Conservation (phyloP, 2,888 invertebrate species). For the Leptarthrus brevirostris region DNA sequence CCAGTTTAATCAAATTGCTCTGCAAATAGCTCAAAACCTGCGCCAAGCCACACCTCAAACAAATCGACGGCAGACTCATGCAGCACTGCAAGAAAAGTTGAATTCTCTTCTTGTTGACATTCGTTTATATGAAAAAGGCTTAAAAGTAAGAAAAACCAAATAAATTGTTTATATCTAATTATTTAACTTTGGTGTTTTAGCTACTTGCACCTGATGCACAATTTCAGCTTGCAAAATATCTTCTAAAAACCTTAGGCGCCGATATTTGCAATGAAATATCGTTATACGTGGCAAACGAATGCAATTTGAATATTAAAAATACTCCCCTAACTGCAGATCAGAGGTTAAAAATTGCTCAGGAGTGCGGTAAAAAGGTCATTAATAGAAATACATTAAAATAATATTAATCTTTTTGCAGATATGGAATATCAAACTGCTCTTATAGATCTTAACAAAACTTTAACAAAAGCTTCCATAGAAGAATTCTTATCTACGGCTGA, state of each 20-base stretch:
- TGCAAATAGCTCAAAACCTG: constrained; percentile 77
- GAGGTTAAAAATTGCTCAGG: constrained; percentile 77
- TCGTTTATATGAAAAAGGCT: constrained; percentile 83
- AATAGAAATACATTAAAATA: background rate
- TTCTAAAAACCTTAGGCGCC: constrained; percentile 84
- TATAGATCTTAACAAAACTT: constrained; percentile 74
- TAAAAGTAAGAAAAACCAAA: constrained; percentile 67
- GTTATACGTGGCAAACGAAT: constrained; percentile 81
- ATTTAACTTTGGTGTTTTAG: constrained; percentile 56
- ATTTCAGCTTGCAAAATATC: constrained; percentile 79
- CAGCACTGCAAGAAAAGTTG: constrained; percentile 84
- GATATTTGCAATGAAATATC: constrained; percentile 85
- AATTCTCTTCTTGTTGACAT: constrained; percentile 81
- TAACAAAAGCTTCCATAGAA: constrained; percentile 78
- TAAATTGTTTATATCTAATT: background rate
- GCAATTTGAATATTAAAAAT: constrained; percentile 72
- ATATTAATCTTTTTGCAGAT: constrained; percentile 61
- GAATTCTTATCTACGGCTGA: constrained; percentile 84
- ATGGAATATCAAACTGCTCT: constrained; percentile 77
- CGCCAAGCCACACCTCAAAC: constrained; percentile 80
- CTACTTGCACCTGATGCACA: constrained; percentile 74
- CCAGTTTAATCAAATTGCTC: constrained; percentile 75
- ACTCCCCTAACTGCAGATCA: constrained; percentile 73
- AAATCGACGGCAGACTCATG: constrained; percentile 81
- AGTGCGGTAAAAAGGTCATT: constrained; percentile 63